These are phyloP conservation scores for Ranitomeya imitator DNA, from an alignment of 2,113 vertebrate species.

Conservation along the genomic window DNA sequence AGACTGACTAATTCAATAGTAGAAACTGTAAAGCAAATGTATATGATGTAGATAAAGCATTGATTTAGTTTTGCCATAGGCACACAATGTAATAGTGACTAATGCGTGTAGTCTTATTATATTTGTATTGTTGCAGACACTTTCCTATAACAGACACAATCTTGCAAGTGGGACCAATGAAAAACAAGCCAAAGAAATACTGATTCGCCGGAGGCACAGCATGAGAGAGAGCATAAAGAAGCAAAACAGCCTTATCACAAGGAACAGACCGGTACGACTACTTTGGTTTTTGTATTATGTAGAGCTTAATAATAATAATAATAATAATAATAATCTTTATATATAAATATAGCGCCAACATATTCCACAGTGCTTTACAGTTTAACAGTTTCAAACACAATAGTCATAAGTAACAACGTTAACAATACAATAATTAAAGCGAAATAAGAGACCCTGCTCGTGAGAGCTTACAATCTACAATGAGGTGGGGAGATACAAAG, in stretches of 20 bases:
- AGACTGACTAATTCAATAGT: background rate
- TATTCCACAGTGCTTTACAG: too few species aligned
- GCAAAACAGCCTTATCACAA: constrained; percentile 73
- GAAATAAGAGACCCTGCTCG: too few species aligned
- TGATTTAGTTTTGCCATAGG: background rate
- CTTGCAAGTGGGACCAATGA: constrained; percentile 81
- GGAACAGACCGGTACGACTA: constrained; percentile 72
- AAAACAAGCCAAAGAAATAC: constrained; percentile 85
- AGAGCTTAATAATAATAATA: too few species aligned
- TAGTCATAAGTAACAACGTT: too few species aligned
- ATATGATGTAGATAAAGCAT: background rate
- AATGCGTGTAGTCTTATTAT: background rate
- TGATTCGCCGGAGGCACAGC: constrained; percentile 88
- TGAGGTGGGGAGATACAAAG: too few species aligned
- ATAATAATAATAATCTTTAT: too few species aligned
- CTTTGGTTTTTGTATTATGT: background rate
- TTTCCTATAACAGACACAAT: constrained; percentile 86
- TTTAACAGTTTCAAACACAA: too few species aligned
- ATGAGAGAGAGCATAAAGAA: constrained; percentile 84
- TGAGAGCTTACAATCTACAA: too few species aligned
- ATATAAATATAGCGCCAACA: too few species aligned
- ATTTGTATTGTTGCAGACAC: constrained; percentile 75
- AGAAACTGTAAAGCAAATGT: background rate
- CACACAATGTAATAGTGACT: background rate
- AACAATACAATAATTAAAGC: too few species aligned